These are phyloP conservation scores for Drosophila infuscata DNA, from an alignment of 2,888 invertebrate species.

Conservation along the genomic window DNA sequence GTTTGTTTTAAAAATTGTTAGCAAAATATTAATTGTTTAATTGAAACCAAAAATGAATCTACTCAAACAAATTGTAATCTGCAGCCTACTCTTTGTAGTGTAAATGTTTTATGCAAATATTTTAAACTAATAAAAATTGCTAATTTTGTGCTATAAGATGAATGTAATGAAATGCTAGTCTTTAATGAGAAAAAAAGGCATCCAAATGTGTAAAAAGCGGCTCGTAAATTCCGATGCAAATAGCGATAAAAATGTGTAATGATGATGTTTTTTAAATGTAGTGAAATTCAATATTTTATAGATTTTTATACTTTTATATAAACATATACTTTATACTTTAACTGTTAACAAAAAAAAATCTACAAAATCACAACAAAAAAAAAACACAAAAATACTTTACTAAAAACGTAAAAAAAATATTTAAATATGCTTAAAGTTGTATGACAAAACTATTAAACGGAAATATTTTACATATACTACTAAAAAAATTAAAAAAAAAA, in stretches of 20 bases:
- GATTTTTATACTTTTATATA: conserved; percentile 82
- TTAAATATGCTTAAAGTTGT: conserved; percentile 66
- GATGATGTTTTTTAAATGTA: conserved; percentile 75
- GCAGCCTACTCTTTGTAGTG: conserved; percentile 72
- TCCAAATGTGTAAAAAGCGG: conserved; percentile 37
- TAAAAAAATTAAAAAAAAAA: conserved; percentile 14
- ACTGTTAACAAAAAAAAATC: conserved; percentile 67
- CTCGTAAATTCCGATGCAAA: conserved; percentile 31
- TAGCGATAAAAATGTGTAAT: conserved; percentile 23
- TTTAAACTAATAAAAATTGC: conserved; percentile 45
- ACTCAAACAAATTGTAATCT: conserved; percentile 55
- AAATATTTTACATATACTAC: conserved; percentile 62
- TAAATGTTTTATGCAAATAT: conserved; percentile 66
- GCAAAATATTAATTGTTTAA: conserved; percentile 56
- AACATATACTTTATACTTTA: conserved; percentile 79
- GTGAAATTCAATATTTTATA: conserved; percentile 81
- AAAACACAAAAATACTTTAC: not conserved
- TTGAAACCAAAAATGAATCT: conserved; percentile 57
- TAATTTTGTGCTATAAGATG: conserved; percentile 56
- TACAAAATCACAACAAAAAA: conserved; percentile 39
- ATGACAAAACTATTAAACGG: conserved; percentile 48
- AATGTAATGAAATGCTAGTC: conserved; percentile 65
- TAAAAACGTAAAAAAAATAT: conserved; percentile 37
- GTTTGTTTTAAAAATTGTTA: conserved; percentile 61
- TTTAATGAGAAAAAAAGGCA: conserved; percentile 42